Percentiles rank a stretch among this genome's conserved stretches.
phyloP scores from a whole-genome alignment of 2,113 vertebrate species.

The Entelurus aequoreus region DNA sequence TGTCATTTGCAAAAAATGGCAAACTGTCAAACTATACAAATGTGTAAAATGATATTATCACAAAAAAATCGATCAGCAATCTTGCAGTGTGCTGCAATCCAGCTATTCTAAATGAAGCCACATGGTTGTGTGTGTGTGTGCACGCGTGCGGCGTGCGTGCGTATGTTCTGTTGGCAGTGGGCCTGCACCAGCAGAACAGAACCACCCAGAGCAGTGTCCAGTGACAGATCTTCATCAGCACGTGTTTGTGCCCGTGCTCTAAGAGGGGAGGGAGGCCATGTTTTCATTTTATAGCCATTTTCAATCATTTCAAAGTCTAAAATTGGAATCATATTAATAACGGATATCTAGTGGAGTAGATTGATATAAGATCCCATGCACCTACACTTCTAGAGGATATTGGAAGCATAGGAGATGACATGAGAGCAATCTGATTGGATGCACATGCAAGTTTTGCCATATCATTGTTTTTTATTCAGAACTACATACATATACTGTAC shows the following conservation, averaged over 20 bases:
- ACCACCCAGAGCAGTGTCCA: conserved; percentile 24
- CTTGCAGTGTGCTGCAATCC: background rate
- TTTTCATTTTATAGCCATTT: background rate
- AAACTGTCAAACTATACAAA: background rate
- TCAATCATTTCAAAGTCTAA: background rate
- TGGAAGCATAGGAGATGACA: too few species aligned
- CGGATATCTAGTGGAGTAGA: too few species aligned
- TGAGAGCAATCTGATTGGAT: too few species aligned
- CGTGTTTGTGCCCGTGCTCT: conserved; percentile 9
- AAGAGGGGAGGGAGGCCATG: background rate
- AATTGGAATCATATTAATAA: too few species aligned
- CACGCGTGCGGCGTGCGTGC: conserved; percentile 8
- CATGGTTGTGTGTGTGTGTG: conserved; percentile 5
- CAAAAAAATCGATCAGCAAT: background rate
- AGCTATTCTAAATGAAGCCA: conserved; percentile 19
- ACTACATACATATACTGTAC: too few species aligned
- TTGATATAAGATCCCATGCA: too few species aligned
- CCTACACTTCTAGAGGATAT: too few species aligned
- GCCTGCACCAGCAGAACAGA: conserved; percentile 13
- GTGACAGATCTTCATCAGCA: conserved; percentile 34
- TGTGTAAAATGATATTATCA: background rate
- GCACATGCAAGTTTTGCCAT: too few species aligned
- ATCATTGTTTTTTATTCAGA: too few species aligned
- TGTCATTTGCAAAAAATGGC: too few species aligned
- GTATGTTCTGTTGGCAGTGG: conserved; percentile 14